Evolutionary conservation across 2,797 vertebrate genomes (phyloP), one percentile per base, ranked within the genome.

Genomic region (Lerista edwardsae): DNA sequence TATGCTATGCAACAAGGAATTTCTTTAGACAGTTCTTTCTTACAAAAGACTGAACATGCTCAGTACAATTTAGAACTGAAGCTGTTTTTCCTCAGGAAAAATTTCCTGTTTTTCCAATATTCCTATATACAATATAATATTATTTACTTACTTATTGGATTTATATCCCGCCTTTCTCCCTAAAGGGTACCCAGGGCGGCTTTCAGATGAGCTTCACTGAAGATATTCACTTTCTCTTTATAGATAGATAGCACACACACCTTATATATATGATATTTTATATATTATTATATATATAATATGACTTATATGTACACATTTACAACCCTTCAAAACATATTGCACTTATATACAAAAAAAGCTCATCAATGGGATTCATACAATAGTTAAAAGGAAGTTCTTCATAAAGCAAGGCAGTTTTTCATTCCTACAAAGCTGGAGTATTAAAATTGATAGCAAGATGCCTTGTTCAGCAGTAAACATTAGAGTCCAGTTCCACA

Each of bases 251-350:
- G 14, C 19, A 78, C 59, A 51, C 69, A 67, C 44, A 75, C 19
- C 27, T 44, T 59, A 31, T 44, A 67, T 78, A 47, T 51, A 64
- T 7, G 44, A 12, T 65, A 68, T 39, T 67, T 72, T 80, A 88
- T 94, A 93, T 72, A 73, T 88, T 93, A 92, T 93, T 91, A 93
- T 71, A 83, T 88, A 92, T 97, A 95, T 94, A 94, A 94, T 95
- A 91, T 91, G 91, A 88, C 91, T 96, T 68, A 73, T 94, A 95
- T 97, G 93, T 96, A 93, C 96, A 97, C 95, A 96, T 96, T 95
- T 96, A 96, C 96, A 97, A 89, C 94, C 94, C 95, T 95, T 95
- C 95, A 93, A 91, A 93, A 93, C 82, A 94, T 95, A 97, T 96
- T 96, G 96, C 96, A 96, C 95, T 94, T 95, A 95, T 92, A 93